Conservation (phyloP, 2,113 vertebrate genomes). For the Promerops cafer region DNA sequence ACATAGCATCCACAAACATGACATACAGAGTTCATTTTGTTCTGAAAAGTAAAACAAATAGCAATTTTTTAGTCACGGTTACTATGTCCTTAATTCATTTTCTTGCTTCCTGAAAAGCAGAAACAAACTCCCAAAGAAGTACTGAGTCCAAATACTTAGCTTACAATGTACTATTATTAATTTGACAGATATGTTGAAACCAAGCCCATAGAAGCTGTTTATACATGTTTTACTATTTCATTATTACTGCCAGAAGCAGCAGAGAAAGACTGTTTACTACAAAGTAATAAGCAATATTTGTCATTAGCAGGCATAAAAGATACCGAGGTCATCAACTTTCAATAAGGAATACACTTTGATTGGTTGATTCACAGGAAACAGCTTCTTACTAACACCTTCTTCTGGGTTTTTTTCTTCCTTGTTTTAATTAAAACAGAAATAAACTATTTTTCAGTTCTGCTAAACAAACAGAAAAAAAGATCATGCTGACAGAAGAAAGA, state of each 20-base stretch:
- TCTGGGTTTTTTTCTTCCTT: fast-evolving
- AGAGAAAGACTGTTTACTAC: neutral
- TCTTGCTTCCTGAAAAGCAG: neutral
- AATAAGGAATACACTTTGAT: neutral
- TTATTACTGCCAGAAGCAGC: neutral
- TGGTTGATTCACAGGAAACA: neutral
- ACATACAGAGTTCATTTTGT: neutral
- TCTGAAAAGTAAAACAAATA: neutral
- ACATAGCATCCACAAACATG: neutral
- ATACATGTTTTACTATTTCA: neutral
- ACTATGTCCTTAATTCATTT: neutral
- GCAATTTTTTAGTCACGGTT: neutral
- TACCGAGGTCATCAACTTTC: neutral
- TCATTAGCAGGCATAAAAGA: neutral
- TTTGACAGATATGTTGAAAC: neutral
- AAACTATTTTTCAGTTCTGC: neutral
- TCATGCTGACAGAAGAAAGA: neutral
- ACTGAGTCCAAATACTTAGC: neutral
- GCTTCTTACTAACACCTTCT: neutral
- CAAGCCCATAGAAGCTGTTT: neutral
- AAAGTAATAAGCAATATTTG: neutral
- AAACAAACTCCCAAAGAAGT: neutral
- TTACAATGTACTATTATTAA: neutral
- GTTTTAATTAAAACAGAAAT: neutral
- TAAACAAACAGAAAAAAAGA: neutral